Evolutionary conservation across 2,797 vertebrate genomes (phyloP).

Genomic region (Danio choprae): DNA sequence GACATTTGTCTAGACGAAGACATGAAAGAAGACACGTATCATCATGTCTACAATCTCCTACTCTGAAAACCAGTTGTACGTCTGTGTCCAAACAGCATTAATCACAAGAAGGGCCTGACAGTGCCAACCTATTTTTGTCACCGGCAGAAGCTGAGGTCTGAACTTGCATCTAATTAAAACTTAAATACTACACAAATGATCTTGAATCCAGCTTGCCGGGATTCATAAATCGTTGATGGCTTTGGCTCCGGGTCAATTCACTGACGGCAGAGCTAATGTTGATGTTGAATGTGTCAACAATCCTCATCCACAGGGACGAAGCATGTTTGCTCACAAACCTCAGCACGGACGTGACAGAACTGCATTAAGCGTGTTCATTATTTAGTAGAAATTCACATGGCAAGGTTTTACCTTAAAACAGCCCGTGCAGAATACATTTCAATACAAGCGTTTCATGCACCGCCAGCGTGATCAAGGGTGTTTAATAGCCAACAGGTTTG

Average conservation of each 20-base stretch:
- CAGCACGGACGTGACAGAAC: not conserved
- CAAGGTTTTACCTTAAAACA: not conserved
- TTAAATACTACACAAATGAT: constrained; percentile 17
- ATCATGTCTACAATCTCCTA: constrained; percentile 6
- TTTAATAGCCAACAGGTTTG: constrained; percentile 41
- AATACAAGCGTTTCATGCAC: constrained; percentile 19
- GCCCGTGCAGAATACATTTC: not conserved
- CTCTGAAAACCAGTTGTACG: not conserved
- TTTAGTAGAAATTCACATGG: not conserved
- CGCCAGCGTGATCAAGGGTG: constrained; percentile 3
- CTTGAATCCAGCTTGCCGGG: constrained; percentile 10
- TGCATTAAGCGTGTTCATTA: not conserved
- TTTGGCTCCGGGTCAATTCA: constrained; percentile 23
- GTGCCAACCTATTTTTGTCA: constrained; percentile 17
- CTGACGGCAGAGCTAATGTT: constrained; percentile 25
- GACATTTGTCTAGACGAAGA: not conserved
- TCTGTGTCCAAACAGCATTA: constrained; percentile 6
- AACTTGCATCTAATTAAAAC: constrained; percentile 39
- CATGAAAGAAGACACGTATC: constrained; percentile 4
- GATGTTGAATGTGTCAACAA: constrained; percentile 22
- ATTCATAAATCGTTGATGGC: constrained; percentile 21
- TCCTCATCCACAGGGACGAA: constrained; percentile 6
- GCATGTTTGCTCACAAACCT: not conserved
- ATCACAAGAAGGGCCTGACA: constrained; percentile 14
- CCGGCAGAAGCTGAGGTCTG: not conserved